Percentiles rank a stretch among this genome's conserved stretches.
phyloP scores from a whole-genome alignment of 1,140 invertebrate genomes.

The Drosophila leontia region DNA sequence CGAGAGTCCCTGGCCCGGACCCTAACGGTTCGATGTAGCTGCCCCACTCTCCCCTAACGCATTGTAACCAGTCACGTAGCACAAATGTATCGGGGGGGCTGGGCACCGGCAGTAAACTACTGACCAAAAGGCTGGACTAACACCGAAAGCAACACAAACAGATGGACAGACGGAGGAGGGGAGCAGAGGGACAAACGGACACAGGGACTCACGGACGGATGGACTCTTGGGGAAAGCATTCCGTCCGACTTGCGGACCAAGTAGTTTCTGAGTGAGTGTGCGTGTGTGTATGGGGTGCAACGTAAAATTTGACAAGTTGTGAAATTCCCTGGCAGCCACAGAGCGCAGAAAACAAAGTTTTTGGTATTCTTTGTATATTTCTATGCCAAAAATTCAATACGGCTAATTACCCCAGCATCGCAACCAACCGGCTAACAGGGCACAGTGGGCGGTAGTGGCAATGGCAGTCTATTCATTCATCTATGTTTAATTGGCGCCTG shows the following conservation, averaged over 20 bases:
- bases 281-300: constrained; percentile 38
- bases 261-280: constrained; percentile 10
- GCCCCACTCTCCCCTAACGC: constrained; percentile 19
- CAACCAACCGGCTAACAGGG: constrained; percentile 25
- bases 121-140: constrained; percentile 58
- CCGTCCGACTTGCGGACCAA: constrained; percentile 22
- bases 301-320: constrained; percentile 80
- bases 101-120: constrained; percentile 70
- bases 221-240: constrained; percentile 43
- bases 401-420: constrained; percentile 77
- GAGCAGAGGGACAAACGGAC: constrained; percentile 26
- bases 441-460: constrained; percentile 46
- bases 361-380: constrained; percentile 74
- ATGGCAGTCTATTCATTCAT: constrained; percentile 11
- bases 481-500: constrained; percentile 21
- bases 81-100: constrained; percentile 79
- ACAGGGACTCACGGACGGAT: constrained; percentile 16
- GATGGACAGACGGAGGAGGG: constrained; percentile 8
- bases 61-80: constrained; percentile 77
- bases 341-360: constrained; percentile 74
- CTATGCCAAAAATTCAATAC: constrained; percentile 81
- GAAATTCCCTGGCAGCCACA: constrained; percentile 73
- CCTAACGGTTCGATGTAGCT: constrained; percentile 7
- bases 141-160: constrained; percentile 25
- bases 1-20: constrained; percentile 30